These are phyloP conservation scores for Trididemnum miniatum DNA, from an alignment of 23 tunicate genomes.

Conservation along the genomic window DNA sequence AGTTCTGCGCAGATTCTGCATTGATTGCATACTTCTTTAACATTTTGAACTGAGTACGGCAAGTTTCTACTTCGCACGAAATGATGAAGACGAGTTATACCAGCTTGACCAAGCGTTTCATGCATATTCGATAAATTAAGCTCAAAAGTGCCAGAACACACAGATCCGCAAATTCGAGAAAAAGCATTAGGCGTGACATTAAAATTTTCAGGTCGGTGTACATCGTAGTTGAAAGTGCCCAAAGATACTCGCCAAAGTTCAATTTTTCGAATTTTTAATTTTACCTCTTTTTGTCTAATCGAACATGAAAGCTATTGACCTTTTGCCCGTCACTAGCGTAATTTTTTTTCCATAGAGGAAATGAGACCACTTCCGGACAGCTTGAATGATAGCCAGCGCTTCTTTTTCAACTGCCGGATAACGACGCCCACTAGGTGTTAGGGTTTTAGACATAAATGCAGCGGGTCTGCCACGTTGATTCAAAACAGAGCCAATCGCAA, in stretches of 20 bases:
- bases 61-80: neutral
- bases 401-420: slow-evolving; percentile 19
- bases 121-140: neutral
- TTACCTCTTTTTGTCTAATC: neutral
- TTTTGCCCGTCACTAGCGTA: neutral
- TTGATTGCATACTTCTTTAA: neutral
- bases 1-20: slow-evolving; percentile 6
- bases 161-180: slow-evolving; percentile 1
- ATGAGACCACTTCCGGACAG: slow-evolving; percentile 30
- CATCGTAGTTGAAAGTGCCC: neutral
- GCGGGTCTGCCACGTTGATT: slow-evolving; percentile 28
- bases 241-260: slow-evolving; percentile 17
- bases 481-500: slow-evolving; percentile 16
- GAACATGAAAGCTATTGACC: slow-evolving; percentile 25
- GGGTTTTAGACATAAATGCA: neutral
- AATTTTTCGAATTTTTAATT: slow-evolving; percentile 25
- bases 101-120: neutral
- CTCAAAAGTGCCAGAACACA: neutral
- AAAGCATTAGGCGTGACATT: neutral
- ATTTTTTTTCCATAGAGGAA: neutral
- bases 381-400: slow-evolving; percentile 23
- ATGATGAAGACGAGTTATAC: neutral
- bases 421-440: slow-evolving; percentile 3
- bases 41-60: neutral
- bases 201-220: neutral